Base-by-base conservation (phyloP, 1,140 invertebrate genomes). In the Apis mellifera region DNA sequence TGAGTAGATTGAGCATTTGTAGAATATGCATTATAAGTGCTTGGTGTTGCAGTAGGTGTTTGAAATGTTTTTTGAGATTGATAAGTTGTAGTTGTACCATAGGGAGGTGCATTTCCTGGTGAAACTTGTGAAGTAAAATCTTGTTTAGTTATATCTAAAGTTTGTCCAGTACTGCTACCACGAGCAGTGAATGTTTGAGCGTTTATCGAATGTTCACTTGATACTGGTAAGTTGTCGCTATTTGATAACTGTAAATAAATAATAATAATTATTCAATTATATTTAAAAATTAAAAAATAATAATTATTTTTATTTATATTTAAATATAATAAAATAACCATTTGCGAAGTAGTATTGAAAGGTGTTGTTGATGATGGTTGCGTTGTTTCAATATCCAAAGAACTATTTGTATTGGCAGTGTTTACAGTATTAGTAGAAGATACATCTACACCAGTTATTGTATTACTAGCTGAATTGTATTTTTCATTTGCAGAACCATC, bases 401-500 rank as follows among this genome's bases (percentile, higher is more conserved):
- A 92, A 84, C 91, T 94, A 50, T 90, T 87, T 23, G 92, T 89
- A 65, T 87, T 92, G 68, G 89, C 88, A 88, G 90, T 91, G 73
- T 91, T 94, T 11, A 91, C 87, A 50, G 89, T 74, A 72, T 90
- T 89, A 72, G 77, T 89, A 66, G 92, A 92, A 74, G 90, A 88
- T 21, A 92, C 90, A 76, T 94, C 94, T n/a, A 93, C 90, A 57
- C 88, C 89, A 1, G 91, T 66, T 54, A 93, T 90, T 54, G 89
- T 76, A 52, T 87, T 84, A 76, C 72, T 92, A 21, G 90, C 86
- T 54, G 92, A 90, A 84, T 91, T 84, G 87, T 91, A 91, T 86
- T 95, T 95, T 82, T 96, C 95, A 17, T 93, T 93, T 74, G 94
- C 90, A 9, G 92, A 89, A 71, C 92, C 91, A 86, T 96, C 95